A percentile compares a stretch with the other conserved stretches of the same genome.
Evolutionary conservation across 2,797 vertebrate genomes (phyloP).

Genomic region (Hippopotamyrus pictus): DNA sequence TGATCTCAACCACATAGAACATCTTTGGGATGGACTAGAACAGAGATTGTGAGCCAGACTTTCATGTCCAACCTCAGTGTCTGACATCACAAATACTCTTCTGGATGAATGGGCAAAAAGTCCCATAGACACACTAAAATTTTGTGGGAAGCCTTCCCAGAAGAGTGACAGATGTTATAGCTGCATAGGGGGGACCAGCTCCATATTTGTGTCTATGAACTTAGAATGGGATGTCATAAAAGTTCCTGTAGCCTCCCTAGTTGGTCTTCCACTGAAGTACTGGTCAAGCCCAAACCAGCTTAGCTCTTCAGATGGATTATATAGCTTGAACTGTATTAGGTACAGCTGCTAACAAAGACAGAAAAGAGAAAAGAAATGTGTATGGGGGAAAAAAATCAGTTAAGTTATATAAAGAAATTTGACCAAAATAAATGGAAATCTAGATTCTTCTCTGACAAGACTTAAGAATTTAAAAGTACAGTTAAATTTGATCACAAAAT

Average conservation of each 20-base stretch:
- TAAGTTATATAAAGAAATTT: background rate
- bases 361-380: background rate
- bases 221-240: background rate
- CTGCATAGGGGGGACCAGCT: background rate
- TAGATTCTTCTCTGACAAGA: background rate
- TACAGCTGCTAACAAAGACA: background rate
- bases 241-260: background rate
- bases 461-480: background rate
- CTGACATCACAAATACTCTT: background rate
- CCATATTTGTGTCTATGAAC: background rate
- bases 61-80: background rate
- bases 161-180: background rate
- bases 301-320: background rate
- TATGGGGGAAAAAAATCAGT: background rate
- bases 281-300: background rate
- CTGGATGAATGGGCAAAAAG: background rate
- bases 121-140: background rate
- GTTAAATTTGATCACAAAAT: background rate
- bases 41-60: background rate
- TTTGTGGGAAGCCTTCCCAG: background rate
- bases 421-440: background rate
- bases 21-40: background rate
- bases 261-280: background rate
- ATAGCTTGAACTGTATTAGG: background rate
- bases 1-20: background rate